Evolutionary conservation across 2,797 vertebrate species (phyloP).

Genomic region (Podarcis lilfordi): DNA sequence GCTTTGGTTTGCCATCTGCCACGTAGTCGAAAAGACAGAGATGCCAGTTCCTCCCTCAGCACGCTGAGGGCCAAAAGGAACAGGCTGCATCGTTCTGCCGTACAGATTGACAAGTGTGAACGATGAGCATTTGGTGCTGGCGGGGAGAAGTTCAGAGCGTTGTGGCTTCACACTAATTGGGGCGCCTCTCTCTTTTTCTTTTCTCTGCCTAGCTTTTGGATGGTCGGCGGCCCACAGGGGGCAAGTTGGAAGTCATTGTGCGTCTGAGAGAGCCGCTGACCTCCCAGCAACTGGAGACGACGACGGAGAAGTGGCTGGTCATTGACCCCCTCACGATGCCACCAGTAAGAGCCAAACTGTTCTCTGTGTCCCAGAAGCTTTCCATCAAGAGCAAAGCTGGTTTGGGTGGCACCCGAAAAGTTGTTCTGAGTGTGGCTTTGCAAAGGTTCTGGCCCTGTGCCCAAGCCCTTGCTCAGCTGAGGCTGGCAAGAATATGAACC

Average conservation of each 20-base stretch:
- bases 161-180: too few relatives aligned
- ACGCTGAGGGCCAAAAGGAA: background rate
- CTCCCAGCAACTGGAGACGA: conserved; percentile 82
- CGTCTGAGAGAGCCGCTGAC: conserved; percentile 87
- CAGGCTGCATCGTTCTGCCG: background rate
- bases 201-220: conserved; percentile 83
- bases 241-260: conserved; percentile 87
- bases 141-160: background rate
- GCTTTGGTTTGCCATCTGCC: background rate
- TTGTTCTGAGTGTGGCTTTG: background rate
- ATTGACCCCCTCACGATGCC: conserved; percentile 80
- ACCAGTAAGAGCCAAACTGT: conserved; percentile 62
- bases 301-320: conserved; percentile 90
- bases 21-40: background rate
- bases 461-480: background rate
- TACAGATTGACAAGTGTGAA: background rate
- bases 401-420: background rate
- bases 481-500: background rate
- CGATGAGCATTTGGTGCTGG: background rate
- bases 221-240: conserved; percentile 88
- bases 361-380: background rate
- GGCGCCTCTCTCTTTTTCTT: background rate
- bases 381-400: background rate
- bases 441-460: background rate
- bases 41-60: too few relatives aligned